Evolutionary conservation across 2,113 vertebrate genomes (phyloP).

Genomic region (Paramormyrops kingsleyae): DNA sequence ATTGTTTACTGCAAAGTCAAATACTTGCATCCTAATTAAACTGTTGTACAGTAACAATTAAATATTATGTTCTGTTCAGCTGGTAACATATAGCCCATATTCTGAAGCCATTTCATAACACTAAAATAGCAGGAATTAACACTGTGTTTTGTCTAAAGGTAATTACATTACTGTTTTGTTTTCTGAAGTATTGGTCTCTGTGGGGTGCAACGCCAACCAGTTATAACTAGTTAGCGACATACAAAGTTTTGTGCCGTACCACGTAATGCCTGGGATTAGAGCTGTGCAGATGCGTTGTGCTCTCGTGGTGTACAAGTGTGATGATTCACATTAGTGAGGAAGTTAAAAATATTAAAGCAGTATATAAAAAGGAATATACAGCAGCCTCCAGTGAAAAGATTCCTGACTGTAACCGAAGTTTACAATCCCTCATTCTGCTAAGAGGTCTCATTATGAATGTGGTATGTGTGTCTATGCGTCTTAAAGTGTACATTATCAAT

Average conservation of each 20-base stretch:
- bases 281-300: not conserved
- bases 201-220: not conserved
- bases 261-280: not conserved
- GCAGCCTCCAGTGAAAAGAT: not conserved
- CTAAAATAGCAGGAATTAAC: not conserved
- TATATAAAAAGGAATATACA: not conserved
- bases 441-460: not conserved
- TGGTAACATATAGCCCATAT: not conserved
- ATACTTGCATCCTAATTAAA: not conserved
- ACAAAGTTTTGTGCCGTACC: not conserved
- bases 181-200: not conserved
- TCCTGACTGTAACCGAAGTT: not conserved
- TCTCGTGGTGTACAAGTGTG: not conserved
- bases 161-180: not conserved
- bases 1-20: not conserved
- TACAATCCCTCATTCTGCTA: conserved; percentile 2
- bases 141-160: not conserved
- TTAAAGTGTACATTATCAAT: not conserved
- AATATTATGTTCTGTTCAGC: not conserved
- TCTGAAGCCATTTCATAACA: not conserved
- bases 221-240: not conserved
- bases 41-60: not conserved
- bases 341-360: not conserved
- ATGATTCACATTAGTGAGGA: not conserved
- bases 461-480: not conserved